Conservation (phyloP, 2,888 invertebrate species). For the Mesoligia furuncula region DNA sequence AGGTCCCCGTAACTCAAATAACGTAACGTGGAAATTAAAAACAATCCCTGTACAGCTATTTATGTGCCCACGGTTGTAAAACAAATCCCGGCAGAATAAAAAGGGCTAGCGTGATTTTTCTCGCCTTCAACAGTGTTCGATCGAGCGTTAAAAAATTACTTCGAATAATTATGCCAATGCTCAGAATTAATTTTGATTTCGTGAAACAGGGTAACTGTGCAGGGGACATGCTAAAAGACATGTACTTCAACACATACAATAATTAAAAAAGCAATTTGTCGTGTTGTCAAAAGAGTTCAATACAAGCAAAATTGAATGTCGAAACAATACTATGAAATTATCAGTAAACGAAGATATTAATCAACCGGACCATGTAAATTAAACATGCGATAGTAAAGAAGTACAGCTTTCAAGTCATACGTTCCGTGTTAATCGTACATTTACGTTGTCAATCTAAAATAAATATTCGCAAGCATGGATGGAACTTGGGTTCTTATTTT, state of each 20-base stretch:
- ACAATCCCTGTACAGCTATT: too few relatives aligned
- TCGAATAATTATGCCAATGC: too few relatives aligned
- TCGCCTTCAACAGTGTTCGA: too few relatives aligned
- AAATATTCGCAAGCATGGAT: slow-evolving; percentile 91
- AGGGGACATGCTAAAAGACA: too few relatives aligned
- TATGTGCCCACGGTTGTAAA: too few relatives aligned
- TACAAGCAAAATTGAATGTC: slow-evolving; percentile 50
- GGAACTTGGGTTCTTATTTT: slow-evolving; percentile 95
- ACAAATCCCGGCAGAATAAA: too few relatives aligned
- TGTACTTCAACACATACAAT: not conserved
- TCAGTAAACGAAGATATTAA: slow-evolving; percentile 65
- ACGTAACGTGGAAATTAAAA: too few relatives aligned
- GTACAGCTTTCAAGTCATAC: slow-evolving; percentile 57
- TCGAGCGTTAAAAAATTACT: too few relatives aligned
- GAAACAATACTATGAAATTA: slow-evolving; percentile 62
- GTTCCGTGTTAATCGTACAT: slow-evolving; percentile 51
- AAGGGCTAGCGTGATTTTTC: too few relatives aligned
- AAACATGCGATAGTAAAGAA: slow-evolving; percentile 67
- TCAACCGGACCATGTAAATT: slow-evolving; percentile 69
- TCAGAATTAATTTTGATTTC: too few relatives aligned
- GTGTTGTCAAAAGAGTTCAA: slow-evolving; percentile 66
- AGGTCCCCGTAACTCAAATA: too few relatives aligned
- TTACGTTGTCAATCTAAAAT: slow-evolving; percentile 43
- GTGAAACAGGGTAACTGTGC: too few relatives aligned
- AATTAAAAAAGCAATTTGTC: slow-evolving; percentile 49